These are phyloP conservation scores for Bubo bubo DNA, from an alignment of 2,113 vertebrate species.

Conservation along the genomic window DNA sequence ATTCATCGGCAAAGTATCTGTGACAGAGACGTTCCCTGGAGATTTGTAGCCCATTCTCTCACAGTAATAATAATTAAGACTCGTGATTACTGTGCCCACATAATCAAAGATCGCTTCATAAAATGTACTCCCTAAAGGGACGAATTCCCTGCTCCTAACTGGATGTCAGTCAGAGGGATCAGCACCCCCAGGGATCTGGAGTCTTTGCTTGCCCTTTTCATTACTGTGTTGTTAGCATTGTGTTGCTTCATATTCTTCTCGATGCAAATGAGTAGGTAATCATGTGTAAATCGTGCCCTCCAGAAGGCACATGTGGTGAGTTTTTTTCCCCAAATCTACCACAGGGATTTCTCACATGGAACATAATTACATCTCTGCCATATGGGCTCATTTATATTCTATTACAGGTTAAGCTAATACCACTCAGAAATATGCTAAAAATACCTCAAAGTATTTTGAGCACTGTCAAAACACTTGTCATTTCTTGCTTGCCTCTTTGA, in stretches of 20 bases:
- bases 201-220: constrained; percentile 77
- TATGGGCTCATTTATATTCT: constrained; percentile 87
- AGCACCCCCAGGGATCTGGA: constrained; percentile 71
- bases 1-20: constrained; percentile 68
- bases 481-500: constrained; percentile 72
- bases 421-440: constrained; percentile 80
- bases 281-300: constrained; percentile 80
- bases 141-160: constrained; percentile 69
- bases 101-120: constrained; percentile 83
- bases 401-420: constrained; percentile 86
- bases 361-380: constrained; percentile 83
- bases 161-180: constrained; percentile 80
- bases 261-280: constrained; percentile 80
- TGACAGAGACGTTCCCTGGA: constrained; percentile 75
- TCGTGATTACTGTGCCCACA: constrained; percentile 81
- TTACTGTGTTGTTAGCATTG: constrained; percentile 74
- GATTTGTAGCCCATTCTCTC: constrained; percentile 78
- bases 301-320: constrained; percentile 76
- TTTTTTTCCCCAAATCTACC: constrained; percentile 69
- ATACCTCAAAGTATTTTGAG: constrained; percentile 79
- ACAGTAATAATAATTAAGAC: constrained; percentile 85
- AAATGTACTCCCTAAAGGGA: constrained; percentile 71
- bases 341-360: constrained; percentile 79
- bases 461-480: constrained; percentile 78
- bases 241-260: constrained; percentile 75